phyloP scores from a whole-genome alignment of 2,888 invertebrate species.

The Syrista parreyssii region DNA sequence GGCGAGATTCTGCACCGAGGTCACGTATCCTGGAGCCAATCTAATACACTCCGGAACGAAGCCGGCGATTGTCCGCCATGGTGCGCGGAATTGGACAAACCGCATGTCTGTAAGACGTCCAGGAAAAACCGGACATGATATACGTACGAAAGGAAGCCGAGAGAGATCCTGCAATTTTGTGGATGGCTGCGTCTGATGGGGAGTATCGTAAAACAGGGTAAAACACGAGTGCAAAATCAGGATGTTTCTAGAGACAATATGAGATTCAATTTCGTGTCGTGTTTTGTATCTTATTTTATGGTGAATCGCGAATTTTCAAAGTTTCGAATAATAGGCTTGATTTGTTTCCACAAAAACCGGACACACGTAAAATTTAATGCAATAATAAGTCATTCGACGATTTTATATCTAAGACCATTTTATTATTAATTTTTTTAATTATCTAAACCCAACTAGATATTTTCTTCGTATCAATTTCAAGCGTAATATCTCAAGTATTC shows the following conservation, averaged over 20 bases:
- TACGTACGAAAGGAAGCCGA: constrained; percentile 15
- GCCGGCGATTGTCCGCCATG: constrained; percentile 37
- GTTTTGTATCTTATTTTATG: not conserved
- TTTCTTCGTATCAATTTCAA: not conserved
- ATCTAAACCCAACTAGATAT: not conserved
- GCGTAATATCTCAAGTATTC: not conserved
- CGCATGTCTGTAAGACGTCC: not conserved
- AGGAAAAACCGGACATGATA: not conserved
- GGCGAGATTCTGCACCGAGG: constrained; percentile 54
- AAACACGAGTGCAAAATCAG: not conserved
- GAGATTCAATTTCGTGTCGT: not conserved
- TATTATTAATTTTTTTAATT: not conserved
- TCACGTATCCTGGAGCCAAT: constrained; percentile 65
- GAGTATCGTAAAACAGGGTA: constrained; percentile 51
- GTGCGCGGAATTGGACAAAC: constrained; percentile 43
- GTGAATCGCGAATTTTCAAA: not conserved
- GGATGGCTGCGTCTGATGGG: constrained; percentile 59
- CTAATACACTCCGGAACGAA: constrained; percentile 52
- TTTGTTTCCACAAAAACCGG: not conserved
- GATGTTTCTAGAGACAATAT: not conserved
- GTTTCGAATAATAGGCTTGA: not conserved
- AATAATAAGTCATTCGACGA: too few relatives aligned
- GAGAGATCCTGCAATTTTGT: constrained; percentile 54
- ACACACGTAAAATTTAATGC: not conserved
- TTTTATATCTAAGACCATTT: too few relatives aligned